Conservation (phyloP, 64 coral and sea anemone species). For the Actinia tenebrosa region DNA sequence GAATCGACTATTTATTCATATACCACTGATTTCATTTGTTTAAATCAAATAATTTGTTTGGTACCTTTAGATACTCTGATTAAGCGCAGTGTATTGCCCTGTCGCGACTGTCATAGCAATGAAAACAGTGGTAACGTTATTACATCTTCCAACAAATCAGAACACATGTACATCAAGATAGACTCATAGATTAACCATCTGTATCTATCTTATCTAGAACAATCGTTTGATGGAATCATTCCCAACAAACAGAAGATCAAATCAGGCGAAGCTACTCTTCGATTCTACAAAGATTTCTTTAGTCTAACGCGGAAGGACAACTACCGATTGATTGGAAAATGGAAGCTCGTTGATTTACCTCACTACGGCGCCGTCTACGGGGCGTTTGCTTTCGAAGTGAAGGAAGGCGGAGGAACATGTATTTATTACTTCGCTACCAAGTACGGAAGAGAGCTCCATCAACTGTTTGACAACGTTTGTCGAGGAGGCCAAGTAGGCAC, state of each 20-base stretch:
- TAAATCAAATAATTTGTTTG: no score
- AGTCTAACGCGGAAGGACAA: conserved; percentile 76
- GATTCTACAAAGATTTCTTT: conserved; percentile 77
- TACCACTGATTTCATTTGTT: no score
- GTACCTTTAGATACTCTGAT: no score
- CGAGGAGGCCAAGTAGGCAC: conserved; percentile 24
- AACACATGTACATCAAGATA: no score
- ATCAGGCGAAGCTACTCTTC: conserved; percentile 74
- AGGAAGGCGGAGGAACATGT: conserved; percentile 21
- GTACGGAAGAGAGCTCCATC: conserved; percentile 63
- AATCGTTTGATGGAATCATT: conserved; percentile 72
- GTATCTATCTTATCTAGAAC: conserved; percentile 35
- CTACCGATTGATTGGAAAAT: conserved; percentile 61
- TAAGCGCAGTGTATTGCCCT: no score
- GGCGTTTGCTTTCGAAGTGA: conserved; percentile 81
- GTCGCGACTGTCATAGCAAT: no score
- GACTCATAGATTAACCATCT: background rate
- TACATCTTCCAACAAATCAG: no score
- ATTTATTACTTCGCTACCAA: conserved; percentile 78
- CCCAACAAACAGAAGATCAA: conserved; percentile 91
- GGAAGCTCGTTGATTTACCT: conserved; percentile 78
- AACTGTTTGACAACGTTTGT: conserved; percentile 81
- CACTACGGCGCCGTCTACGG: conserved; percentile 74
- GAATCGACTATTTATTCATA: no score
- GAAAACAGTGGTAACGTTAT: no score